Conservation (phyloP, 1,140 invertebrate genomes). For the Heliconius hewitsoni region DNA sequence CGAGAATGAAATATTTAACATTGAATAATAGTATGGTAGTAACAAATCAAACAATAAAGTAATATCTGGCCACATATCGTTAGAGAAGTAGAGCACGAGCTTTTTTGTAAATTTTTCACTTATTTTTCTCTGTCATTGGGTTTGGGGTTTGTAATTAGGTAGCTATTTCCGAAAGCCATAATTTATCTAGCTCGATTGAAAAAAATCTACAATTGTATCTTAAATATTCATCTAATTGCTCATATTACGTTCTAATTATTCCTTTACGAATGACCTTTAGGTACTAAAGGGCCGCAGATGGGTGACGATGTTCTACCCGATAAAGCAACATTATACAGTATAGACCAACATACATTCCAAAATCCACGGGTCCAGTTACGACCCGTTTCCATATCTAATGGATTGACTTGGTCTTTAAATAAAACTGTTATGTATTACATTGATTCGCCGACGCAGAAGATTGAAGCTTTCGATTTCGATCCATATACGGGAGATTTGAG, state of each 20-base stretch:
- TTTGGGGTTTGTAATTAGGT: no score
- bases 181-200: no score
- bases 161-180: no score
- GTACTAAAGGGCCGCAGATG: constrained; percentile 64
- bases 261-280: constrained; percentile 31
- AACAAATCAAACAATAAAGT: no score
- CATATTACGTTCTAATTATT: neutral
- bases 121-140: no score
- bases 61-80: no score
- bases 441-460: constrained; percentile 83
- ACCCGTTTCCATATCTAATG: constrained; percentile 86
- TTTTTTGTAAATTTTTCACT: no score
- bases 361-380: constrained; percentile 47
- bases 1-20: no score
- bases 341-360: constrained; percentile 48
- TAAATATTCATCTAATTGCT: no score
- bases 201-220: no score
- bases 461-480: constrained; percentile 87
- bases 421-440: constrained; percentile 87
- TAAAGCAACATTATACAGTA: constrained; percentile 57
- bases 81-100: no score
- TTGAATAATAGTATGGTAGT: no score
- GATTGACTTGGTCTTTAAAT: constrained; percentile 86
- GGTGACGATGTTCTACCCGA: constrained; percentile 58
- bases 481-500: constrained; percentile 81